Conservation (phyloP, 2,888 invertebrate species). For the Melieria omissa region DNA sequence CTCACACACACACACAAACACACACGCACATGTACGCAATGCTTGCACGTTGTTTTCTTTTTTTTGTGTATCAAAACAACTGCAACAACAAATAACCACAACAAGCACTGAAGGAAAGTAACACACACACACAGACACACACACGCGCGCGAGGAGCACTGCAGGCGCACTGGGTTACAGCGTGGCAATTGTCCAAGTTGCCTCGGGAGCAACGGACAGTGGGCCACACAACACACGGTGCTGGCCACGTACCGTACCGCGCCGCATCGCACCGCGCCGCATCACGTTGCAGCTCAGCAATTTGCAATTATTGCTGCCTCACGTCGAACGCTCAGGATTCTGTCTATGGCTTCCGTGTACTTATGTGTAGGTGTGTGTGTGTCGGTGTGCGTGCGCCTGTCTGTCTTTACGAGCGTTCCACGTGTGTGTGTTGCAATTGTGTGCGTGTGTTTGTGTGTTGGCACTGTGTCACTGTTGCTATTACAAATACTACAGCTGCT, state of each 20-base stretch:
- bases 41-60: no score
- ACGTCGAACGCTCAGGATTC: neutral
- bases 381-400: neutral
- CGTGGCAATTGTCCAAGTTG: neutral
- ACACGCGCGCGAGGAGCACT: neutral
- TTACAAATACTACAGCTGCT: slow-evolving; percentile 16
- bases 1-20: no score
- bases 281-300: neutral
- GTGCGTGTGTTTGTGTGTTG: neutral
- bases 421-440: neutral
- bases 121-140: neutral
- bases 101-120: no score
- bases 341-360: neutral
- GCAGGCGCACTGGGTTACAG: neutral
- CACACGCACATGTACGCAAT: no score
- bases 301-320: neutral
- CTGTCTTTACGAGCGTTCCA: neutral
- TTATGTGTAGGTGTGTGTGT: neutral
- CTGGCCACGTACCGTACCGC: neutral
- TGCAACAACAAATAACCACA: no score
- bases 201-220: no score
- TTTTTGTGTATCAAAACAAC: no score
- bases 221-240: no score
- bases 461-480: slow-evolving; percentile 14
- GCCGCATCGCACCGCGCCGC: neutral